phyloP scores from a whole-genome alignment of 2,888 invertebrate species.

The Rhogogaster chlorosoma region DNA sequence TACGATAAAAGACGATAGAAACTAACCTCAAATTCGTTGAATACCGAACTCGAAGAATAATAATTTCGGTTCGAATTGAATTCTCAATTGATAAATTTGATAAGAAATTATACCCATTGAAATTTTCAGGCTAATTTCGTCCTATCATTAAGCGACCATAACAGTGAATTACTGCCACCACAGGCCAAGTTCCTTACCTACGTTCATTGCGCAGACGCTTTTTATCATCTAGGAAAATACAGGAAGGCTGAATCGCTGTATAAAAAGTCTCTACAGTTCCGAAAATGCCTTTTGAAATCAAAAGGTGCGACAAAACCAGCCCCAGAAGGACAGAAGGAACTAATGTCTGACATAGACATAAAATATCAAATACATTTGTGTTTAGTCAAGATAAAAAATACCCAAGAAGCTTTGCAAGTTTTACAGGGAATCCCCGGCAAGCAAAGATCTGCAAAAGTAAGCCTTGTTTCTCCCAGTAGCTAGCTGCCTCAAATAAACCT shows the following conservation, averaged over 20 bases:
- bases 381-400: slow-evolving; percentile 83
- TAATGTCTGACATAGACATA: slow-evolving; percentile 83
- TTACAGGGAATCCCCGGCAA: slow-evolving; percentile 82
- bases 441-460: slow-evolving; percentile 84
- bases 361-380: slow-evolving; percentile 87
- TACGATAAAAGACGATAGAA: not conserved
- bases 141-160: slow-evolving; percentile 84
- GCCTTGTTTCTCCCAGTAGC: not conserved
- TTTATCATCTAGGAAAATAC: slow-evolving; percentile 84
- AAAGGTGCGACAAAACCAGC: slow-evolving; percentile 78
- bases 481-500: not conserved
- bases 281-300: slow-evolving; percentile 82
- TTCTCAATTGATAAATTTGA: not conserved
- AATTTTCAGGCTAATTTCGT: slow-evolving; percentile 83
- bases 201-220: slow-evolving; percentile 86
- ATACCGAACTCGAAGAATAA: not conserved
- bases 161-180: slow-evolving; percentile 81
- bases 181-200: slow-evolving; percentile 85
- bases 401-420: slow-evolving; percentile 82
- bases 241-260: slow-evolving; percentile 85
- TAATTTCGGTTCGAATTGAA: not conserved
- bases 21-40: slow-evolving; percentile 20
- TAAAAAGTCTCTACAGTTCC: slow-evolving; percentile 83
- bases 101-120: slow-evolving; percentile 3
- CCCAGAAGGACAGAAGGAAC: slow-evolving; percentile 78